Evolutionary conservation across 2,113 vertebrate genomes (phyloP).

Genomic region (Cynopterus brachyotis): DNA sequence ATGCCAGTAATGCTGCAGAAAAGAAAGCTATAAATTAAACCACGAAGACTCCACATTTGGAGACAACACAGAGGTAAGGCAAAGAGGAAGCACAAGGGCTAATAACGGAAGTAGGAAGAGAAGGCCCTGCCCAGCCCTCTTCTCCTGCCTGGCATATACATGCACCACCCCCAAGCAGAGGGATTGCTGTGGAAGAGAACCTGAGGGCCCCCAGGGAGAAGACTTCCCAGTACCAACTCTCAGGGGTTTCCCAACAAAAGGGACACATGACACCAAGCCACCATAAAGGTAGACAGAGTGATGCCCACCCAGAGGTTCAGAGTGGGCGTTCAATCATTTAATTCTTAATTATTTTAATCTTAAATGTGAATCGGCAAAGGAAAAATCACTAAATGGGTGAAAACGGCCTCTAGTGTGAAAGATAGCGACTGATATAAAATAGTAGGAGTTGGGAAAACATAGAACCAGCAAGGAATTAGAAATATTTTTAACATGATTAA

Average conservation of each 20-base stretch:
- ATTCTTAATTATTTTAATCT: not conserved
- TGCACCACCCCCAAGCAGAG: accelerated
- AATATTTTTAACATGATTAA: not conserved
- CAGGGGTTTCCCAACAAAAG: not conserved
- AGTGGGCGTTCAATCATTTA: not conserved
- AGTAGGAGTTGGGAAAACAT: not conserved
- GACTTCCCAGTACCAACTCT: not conserved
- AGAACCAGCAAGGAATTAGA: not conserved
- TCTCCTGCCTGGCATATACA: accelerated
- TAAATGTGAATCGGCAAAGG: not conserved
- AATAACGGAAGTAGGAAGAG: not conserved
- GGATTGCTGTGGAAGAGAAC: no score
- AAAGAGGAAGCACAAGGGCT: not conserved
- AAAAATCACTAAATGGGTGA: not conserved
- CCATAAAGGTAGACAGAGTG: no score
- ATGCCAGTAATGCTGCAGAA: not conserved
- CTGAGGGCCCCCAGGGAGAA: not conserved
- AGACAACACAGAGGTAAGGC: not conserved
- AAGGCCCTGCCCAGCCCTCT: no score
- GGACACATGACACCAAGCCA: not conserved
- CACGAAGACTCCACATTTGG: not conserved
- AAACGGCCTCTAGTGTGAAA: not conserved
- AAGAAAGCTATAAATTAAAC: not conserved
- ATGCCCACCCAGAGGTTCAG: not conserved
- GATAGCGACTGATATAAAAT: not conserved